A percentile compares a stretch with the other conserved stretches of the same genome.
These are phyloP conservation scores for Podilymbus podiceps DNA, from an alignment of 2,113 vertebrate genomes.

Conservation along the genomic window DNA sequence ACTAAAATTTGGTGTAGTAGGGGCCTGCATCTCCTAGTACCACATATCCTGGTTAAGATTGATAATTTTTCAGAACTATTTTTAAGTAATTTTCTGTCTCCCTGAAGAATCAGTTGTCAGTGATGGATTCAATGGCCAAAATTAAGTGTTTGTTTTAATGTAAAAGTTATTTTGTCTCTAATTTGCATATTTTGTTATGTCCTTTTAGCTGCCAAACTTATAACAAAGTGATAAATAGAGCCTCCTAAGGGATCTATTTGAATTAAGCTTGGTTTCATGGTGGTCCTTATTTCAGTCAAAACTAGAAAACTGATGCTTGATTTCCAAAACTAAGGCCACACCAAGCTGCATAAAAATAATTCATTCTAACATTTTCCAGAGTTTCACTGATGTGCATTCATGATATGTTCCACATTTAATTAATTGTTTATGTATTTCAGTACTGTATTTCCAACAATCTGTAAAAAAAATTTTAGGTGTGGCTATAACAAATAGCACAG, in stretches of 20 bases:
- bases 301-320: conserved; percentile 67
- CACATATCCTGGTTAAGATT: neutral
- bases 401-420: conserved; percentile 62
- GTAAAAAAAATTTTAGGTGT: conserved; percentile 26
- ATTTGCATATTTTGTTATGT: conserved; percentile 67
- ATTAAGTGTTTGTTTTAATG: conserved; percentile 24
- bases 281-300: conserved; percentile 74
- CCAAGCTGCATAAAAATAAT: conserved; percentile 66
- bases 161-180: conserved; percentile 39
- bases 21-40: neutral
- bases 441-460: conserved; percentile 48
- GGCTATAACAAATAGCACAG: conserved; percentile 42
- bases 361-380: conserved; percentile 64
- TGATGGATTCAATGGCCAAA: conserved; percentile 36
- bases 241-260: conserved; percentile 52
- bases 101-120: neutral
- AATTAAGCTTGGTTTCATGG: conserved; percentile 71
- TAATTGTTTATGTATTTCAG: conserved; percentile 64
- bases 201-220: conserved; percentile 64
- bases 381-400: conserved; percentile 48
- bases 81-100: neutral
- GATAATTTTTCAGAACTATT: conserved; percentile 27
- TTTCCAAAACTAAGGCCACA: conserved; percentile 70
- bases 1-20: neutral
- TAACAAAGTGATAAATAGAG: conserved; percentile 65